Evolutionary conservation across 2,113 vertebrate species (phyloP), one percentile per base, ranked within the genome.

Genomic region (Shinisaurus crocodilurus): DNA sequence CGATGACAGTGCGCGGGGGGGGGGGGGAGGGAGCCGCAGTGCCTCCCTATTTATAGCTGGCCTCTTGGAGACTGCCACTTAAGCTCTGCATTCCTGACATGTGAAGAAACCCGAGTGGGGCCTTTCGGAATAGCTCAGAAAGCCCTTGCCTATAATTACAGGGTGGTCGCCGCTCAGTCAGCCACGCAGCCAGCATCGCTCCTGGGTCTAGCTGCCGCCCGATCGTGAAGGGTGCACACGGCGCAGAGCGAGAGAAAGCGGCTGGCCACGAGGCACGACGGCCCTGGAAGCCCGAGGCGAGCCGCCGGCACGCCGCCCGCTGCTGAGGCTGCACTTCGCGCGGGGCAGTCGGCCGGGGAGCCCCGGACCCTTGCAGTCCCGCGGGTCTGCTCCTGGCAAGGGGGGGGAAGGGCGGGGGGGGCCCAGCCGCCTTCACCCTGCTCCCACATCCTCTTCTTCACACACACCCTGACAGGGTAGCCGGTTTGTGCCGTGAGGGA

Each of bases 121-220:
- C 90, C 91, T 86, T 48, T 54, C 20, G 96, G 96, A 97, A 97
- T 95, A 95, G 97, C 95, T 93, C 95, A 67, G 93, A 94, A n/a
- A 94, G 96, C 95, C 95, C 95, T 95, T 95, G 92, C 95, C 96
- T 96, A 89, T 94, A 97, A 97, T 97, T 96, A 95, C 94, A 95
- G 6, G 13, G 96, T 93, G 93, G 90, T 82, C 90, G 20, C 69
- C 74, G 34, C 76, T 27, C 29, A 57, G 54, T 18, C 37, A 29
- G 88, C 79, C 86, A 34, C 76, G 9, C 29, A 60, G 57, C 43
- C 37, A 20, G 88, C 80, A 32, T 1, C 2, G 3, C n/a, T 63
- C 81, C 70, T 5, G 82, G 32, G 88, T 60, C 79, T 67, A 27
- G 43, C 76, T 93, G 94, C 89, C 90, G 74, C 87, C n/a, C 50